These are phyloP conservation scores for Cheilosia scutellata DNA, from an alignment of 2,888 invertebrate genomes.

Conservation along the genomic window DNA sequence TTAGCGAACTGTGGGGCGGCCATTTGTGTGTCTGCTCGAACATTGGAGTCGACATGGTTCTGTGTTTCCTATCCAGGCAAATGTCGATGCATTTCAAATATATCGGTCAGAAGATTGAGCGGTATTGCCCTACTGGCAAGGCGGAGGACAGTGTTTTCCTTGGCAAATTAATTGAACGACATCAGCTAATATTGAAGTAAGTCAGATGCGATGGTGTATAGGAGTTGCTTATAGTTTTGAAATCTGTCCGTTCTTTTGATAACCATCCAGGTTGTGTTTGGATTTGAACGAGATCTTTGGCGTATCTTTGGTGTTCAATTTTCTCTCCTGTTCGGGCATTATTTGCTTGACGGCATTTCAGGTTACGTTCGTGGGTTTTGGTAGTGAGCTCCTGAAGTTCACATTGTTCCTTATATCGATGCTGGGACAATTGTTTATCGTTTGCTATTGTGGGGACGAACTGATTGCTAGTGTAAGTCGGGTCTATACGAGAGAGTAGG, in stretches of 20 bases:
- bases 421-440: slow-evolving; percentile 76
- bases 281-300: slow-evolving; percentile 76
- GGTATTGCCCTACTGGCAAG: slow-evolving; percentile 75
- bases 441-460: slow-evolving; percentile 53
- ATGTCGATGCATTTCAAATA: slow-evolving; percentile 80
- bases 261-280: slow-evolving; percentile 67
- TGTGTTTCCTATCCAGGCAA: slow-evolving; percentile 76
- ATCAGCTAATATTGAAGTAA: slow-evolving; percentile 77
- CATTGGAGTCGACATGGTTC: slow-evolving; percentile 54
- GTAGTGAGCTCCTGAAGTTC: slow-evolving; percentile 73
- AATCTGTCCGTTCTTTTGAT: slow-evolving; percentile 7
- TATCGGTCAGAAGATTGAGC: slow-evolving; percentile 76
- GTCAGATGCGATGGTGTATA: neutral
- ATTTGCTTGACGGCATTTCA: slow-evolving; percentile 76
- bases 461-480: neutral
- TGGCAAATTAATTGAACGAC: slow-evolving; percentile 73
- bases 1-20: slow-evolving; percentile 59
- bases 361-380: slow-evolving; percentile 72
- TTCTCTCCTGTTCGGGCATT: slow-evolving; percentile 73
- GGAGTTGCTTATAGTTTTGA: slow-evolving; percentile 3
- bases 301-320: slow-evolving; percentile 63
- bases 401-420: slow-evolving; percentile 26
- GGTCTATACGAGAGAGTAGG: neutral
- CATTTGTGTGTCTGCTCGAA: slow-evolving; percentile 55
- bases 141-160: slow-evolving; percentile 74